Evolutionary conservation across 2,888 invertebrate genomes (phyloP).

Genomic region (Pterostichus niger): DNA sequence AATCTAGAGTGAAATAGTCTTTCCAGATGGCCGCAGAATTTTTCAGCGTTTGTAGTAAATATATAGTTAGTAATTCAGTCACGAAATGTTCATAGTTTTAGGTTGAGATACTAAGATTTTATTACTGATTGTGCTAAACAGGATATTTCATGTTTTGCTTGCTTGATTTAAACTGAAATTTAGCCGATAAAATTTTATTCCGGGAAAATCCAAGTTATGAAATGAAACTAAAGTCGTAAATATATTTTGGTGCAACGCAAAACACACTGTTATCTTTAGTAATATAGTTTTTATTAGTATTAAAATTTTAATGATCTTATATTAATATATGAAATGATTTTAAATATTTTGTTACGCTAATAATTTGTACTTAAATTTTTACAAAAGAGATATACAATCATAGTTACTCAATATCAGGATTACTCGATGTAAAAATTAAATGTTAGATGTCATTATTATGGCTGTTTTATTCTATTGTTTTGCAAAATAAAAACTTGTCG

Average conservation of each 20-base stretch:
- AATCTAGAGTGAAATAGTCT: too few relatives aligned
- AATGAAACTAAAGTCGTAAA: conserved; percentile 18
- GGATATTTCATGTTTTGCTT: conserved; percentile 18
- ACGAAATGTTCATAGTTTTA: neutral
- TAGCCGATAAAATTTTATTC: conserved; percentile 20
- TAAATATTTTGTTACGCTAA: neutral
- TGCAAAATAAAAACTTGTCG: too few relatives aligned
- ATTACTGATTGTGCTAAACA: conserved; percentile 10
- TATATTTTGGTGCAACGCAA: neutral
- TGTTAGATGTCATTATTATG: too few relatives aligned
- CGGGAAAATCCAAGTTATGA: conserved; percentile 1
- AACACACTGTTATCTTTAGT: conserved; percentile 4
- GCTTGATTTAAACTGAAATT: conserved; percentile 30
- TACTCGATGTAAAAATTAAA: too few relatives aligned
- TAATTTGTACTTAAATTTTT: conserved; percentile 2
- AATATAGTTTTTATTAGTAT: neutral
- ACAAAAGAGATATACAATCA: neutral
- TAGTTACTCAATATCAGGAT: too few relatives aligned
- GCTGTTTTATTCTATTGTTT: too few relatives aligned
- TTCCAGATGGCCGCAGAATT: too few relatives aligned
- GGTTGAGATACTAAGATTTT: neutral
- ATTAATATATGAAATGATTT: neutral
- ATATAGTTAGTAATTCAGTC: neutral
- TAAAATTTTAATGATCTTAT: neutral
- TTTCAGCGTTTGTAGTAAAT: too few relatives aligned